Evolutionary conservation across 2,113 vertebrate species (phyloP), one percentile per base, ranked within the genome.

Genomic region (Hiodon alosoides): DNA sequence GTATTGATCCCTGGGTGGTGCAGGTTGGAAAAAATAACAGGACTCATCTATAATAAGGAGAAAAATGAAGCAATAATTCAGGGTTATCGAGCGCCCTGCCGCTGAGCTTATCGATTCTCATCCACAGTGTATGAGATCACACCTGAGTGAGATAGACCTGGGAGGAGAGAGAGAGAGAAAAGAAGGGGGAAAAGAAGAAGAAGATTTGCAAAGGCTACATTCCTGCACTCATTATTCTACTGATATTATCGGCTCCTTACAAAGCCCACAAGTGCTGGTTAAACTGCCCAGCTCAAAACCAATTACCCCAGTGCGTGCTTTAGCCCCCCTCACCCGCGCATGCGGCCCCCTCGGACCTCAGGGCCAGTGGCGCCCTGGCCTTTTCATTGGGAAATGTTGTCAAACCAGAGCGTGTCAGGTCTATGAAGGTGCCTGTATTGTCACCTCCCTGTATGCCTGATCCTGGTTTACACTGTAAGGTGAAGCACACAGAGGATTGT

Each of bases 61-160:
- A 94, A 93, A 95, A 95, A 94, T 96, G 95, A 97, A 96, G 94
- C 95, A 93, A 94, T 96, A 96, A 96, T 95, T 95, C 93, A 94
- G 93, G 91, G 86, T 86, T 97, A 96, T 98, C 92, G 95, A 96
- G 89, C 94, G 90, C 85, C 87, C 89, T 92, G 93, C 94, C 93
- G 92, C 93, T 91, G 91, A 89, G 90, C 79, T 88, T 94, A 98
- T 98, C 92, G 95, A 98, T 98, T 92, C 65, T 10, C 86, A 86
- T 86, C 91, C 93, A 92, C 93, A 91, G 90, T 89, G 93, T 93
- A 91, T 93, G 89, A 94, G 94, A 94, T 94, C 85, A 90, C 92
- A 95, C 94, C 94, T 93, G 93, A 93, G 88, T 90, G 90, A 93
- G 90, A 90, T 83, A 85, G 90, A 90, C 86, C 58, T 86, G 86